Evolutionary conservation across 92 coral and sea anemone genomes (phyloP), one percentile per base, ranked within the genome.

Genomic region (Umimayanthus chanpuru): DNA sequence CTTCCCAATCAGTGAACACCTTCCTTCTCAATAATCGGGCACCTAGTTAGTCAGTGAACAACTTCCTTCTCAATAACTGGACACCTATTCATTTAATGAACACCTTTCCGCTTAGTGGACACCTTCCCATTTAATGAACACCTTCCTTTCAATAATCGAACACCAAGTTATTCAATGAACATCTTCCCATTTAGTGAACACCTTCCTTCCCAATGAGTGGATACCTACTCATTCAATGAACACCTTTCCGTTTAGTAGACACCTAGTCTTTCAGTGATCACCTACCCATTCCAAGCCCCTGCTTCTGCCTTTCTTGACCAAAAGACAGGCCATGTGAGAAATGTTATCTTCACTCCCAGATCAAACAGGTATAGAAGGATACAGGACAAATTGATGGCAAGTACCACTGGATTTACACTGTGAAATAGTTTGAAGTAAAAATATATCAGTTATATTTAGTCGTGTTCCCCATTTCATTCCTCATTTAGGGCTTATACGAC

Each of bases 261-360:
- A 80, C 94, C 67, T 85, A 95, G 36, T 32, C 36, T 32, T 32
- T 32, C 23, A 10, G 28, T 8, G 49, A n/a, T 14, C 25, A 80
- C 94, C 67, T 85, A 95, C 98, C 98, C 98, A 90, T 95, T 95
- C 98, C 98, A 95, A 70, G 89, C 90, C 21, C 98, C 91, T 72
- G 93, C 96, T 67, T 95, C 98, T 18, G 96, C 94, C 44, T 92
- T 90, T 80, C 90, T 89, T 6, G 98, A 93, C 98, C 98, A 95
- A 85, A 95, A 95, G 12, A 95, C 96, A 25, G 98, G 94, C 98
- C 98, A 95, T 3, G 98, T 95, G 30, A 95, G 92, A 81, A 95
- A 95, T 32, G 88, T 92, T 2, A 93, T 90, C 84, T 93, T 94
- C 70, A 95, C 93, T 73, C 90, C 94, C 71, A 95, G 90, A 77